Evolutionary conservation across 2,888 invertebrate genomes (phyloP).

Genomic region (Drosophila nigricruria): DNA sequence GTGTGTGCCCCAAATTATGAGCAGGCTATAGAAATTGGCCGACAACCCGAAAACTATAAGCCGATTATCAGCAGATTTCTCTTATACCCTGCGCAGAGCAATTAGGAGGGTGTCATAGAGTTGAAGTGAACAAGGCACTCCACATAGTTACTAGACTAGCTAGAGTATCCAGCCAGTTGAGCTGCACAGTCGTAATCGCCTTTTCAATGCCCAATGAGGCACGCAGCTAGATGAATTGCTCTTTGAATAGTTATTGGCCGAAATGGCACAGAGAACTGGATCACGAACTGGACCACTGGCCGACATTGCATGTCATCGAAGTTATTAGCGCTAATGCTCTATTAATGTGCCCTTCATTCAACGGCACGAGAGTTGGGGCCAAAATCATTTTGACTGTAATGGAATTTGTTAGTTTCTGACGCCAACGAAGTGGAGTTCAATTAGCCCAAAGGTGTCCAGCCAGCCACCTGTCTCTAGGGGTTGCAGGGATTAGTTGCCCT

Average conservation of each 20-base stretch:
- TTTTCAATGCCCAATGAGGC: constrained; percentile 51
- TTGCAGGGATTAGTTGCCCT: background rate
- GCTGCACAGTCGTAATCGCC: background rate
- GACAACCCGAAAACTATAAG: constrained; percentile 60
- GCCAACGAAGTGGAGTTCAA: constrained; percentile 17
- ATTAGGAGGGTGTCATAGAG: background rate
- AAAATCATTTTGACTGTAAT: constrained; percentile 17
- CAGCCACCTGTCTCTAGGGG: constrained; percentile 11
- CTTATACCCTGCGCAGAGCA: background rate
- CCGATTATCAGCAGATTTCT: constrained; percentile 70
- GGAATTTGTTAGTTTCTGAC: constrained; percentile 28
- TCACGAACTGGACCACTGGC: constrained; percentile 13
- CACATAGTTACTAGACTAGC: background rate
- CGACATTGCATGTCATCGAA: constrained; percentile 68
- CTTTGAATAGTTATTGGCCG: constrained; percentile 48
- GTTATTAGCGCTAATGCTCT: constrained; percentile 68
- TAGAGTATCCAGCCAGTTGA: background rate
- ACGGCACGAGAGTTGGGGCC: constrained; percentile 4
- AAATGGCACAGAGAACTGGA: background rate
- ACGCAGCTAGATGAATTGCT: constrained; percentile 55
- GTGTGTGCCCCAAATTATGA: constrained; percentile 61
- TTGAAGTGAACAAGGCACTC: background rate
- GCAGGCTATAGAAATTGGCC: constrained; percentile 57
- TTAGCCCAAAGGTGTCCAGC: constrained; percentile 19
- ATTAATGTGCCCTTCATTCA: constrained; percentile 51